phyloP scores from a whole-genome alignment of 1,140 invertebrate genomes.

The Spodoptera litura region DNA sequence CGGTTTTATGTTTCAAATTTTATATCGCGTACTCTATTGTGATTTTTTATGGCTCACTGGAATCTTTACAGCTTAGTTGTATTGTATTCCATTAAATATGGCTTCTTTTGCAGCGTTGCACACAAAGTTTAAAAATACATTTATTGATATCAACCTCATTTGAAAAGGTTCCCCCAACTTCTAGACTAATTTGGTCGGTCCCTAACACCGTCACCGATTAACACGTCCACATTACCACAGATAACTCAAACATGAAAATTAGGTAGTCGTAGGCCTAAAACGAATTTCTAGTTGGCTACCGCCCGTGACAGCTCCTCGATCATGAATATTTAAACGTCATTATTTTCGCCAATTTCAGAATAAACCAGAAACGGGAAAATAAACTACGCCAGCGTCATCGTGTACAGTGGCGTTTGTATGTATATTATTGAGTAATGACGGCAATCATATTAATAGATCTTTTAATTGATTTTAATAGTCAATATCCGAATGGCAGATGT shows the following conservation, averaged over 20 bases:
- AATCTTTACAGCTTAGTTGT: constrained; percentile 44
- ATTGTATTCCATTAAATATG: constrained; percentile 14
- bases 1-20: constrained; percentile 58
- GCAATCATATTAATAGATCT: constrained; percentile 52
- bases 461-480: constrained; percentile 55
- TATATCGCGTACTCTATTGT: constrained; percentile 55
- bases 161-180: not conserved
- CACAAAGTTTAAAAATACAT: too few relatives aligned
- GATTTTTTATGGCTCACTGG: constrained; percentile 49
- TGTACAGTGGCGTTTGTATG: constrained; percentile 29
- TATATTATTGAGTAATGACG: constrained; percentile 43
- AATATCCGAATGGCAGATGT: constrained; percentile 52
- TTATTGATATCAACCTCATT: not conserved
- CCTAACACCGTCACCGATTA: not conserved
- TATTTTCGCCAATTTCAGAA: constrained; percentile 16
- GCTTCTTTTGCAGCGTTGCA: too few relatives aligned
- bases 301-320: not conserved
- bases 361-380: constrained; percentile 23
- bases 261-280: constrained; percentile 1
- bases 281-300: constrained; percentile 23
- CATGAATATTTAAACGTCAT: constrained; percentile 17
- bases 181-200: not conserved
- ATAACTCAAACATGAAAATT: constrained; percentile 17
- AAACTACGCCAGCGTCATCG: not conserved
- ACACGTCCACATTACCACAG: constrained; percentile 3